phyloP scores from a whole-genome alignment of 2,113 vertebrate genomes.

The Podarcis cretensis region DNA sequence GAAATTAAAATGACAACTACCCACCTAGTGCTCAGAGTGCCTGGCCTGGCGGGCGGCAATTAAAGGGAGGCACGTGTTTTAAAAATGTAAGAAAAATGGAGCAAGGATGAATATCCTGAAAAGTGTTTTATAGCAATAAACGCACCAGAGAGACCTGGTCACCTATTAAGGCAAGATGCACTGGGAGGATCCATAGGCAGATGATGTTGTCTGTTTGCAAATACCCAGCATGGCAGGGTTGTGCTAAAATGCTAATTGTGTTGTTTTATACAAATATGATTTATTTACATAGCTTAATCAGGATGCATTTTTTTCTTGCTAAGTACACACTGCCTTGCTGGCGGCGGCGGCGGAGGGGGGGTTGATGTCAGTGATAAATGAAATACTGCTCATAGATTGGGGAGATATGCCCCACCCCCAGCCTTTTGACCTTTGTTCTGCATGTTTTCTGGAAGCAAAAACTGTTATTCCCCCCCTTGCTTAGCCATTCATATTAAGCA shows the following conservation, averaged over 20 bases:
- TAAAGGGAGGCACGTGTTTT: no score
- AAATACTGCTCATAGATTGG: background rate
- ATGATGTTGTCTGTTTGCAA: background rate
- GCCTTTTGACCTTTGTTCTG: background rate
- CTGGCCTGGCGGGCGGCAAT: no score
- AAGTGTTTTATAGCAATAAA: background rate
- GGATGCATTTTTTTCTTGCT: background rate
- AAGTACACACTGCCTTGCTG: background rate
- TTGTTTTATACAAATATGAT: background rate
- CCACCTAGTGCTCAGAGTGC: no score
- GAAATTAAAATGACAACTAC: background rate
- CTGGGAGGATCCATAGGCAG: background rate
- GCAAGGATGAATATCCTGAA: background rate
- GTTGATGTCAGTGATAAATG: background rate
- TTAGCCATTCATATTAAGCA: slow-evolving; percentile 10
- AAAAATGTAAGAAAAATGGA: background rate
- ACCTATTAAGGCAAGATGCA: background rate
- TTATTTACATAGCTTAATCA: background rate
- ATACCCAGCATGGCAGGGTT: background rate
- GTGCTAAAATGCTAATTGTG: background rate
- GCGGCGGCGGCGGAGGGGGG: no score
- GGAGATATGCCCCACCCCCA: background rate
- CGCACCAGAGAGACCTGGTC: background rate
- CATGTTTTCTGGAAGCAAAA: slow-evolving; percentile 19
- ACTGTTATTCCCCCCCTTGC: background rate